phyloP scores from a whole-genome alignment of 1,140 invertebrate species.

The Drosophila nigrodunni region DNA sequence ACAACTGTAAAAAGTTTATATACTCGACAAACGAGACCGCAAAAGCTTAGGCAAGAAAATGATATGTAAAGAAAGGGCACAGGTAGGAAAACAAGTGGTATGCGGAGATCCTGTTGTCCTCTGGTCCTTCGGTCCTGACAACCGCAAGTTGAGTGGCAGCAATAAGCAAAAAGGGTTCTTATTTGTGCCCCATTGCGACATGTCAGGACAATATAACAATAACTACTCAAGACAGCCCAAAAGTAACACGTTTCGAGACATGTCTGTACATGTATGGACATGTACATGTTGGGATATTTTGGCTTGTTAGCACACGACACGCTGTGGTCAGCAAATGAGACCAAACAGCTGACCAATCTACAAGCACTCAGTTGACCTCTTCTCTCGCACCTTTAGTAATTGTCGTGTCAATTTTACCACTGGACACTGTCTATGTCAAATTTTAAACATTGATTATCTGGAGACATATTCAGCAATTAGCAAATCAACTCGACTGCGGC shows the following conservation, averaged over 20 bases:
- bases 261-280: neutral
- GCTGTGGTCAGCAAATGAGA: conserved; percentile 77
- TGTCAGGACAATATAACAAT: conserved; percentile 74
- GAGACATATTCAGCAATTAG: conserved; percentile 84
- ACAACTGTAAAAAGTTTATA: conserved; percentile 31
- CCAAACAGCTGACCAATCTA: conserved; percentile 53
- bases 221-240: conserved; percentile 82
- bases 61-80: conserved; percentile 2
- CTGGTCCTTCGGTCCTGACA: conserved; percentile 11
- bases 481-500: conserved; percentile 82
- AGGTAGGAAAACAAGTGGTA: neutral
- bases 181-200: conserved; percentile 55
- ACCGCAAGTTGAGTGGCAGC: conserved; percentile 72
- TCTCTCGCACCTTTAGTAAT: conserved; percentile 49
- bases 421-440: conserved; percentile 63
- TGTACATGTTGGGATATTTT: conserved; percentile 47
- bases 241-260: conserved; percentile 71
- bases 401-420: conserved; percentile 76
- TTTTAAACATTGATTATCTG: conserved; percentile 84
- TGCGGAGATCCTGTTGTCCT: too few relatives aligned
- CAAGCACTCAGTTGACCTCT: conserved; percentile 5
- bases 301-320: conserved; percentile 80
- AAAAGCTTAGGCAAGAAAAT: conserved; percentile 69
- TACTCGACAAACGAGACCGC: conserved; percentile 48
- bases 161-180: conserved; percentile 43